phyloP scores from a whole-genome alignment of 2,113 vertebrate species.

The Falcunculus frontatus region DNA sequence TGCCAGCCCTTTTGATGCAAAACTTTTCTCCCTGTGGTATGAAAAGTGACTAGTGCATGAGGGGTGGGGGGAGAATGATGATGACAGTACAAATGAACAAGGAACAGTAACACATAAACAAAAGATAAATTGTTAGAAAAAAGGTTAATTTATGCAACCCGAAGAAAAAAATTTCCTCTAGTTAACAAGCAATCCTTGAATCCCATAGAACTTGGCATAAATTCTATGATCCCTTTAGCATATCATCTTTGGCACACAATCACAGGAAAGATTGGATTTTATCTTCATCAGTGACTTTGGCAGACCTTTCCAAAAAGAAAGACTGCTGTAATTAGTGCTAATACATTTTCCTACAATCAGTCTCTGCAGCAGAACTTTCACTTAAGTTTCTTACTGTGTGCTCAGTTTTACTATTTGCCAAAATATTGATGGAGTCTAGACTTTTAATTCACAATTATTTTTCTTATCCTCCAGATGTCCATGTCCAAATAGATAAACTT shows the following conservation, averaged over 20 bases:
- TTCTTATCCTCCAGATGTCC: neutral
- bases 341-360: neutral
- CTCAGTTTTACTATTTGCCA: neutral
- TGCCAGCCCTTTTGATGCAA: neutral
- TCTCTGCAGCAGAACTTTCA: neutral
- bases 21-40: neutral
- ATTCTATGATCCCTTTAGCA: neutral
- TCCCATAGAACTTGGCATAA: neutral
- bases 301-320: neutral
- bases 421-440: neutral
- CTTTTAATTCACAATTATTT: neutral
- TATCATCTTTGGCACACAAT: constrained; percentile 11
- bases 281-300: neutral
- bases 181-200: constrained; percentile 9
- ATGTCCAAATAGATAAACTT: neutral
- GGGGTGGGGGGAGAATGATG: neutral
- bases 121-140: constrained; percentile 38
- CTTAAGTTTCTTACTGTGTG: neutral
- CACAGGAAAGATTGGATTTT: neutral
- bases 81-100: constrained; percentile 14
- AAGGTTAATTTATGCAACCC: constrained; percentile 49
- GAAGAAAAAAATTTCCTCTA: neutral
- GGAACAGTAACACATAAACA: constrained; percentile 33
- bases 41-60: neutral
- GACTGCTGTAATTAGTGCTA: neutral